Base-by-base conservation (phyloP, 2,113 vertebrate species). In the Eidolon helvum region DNA sequence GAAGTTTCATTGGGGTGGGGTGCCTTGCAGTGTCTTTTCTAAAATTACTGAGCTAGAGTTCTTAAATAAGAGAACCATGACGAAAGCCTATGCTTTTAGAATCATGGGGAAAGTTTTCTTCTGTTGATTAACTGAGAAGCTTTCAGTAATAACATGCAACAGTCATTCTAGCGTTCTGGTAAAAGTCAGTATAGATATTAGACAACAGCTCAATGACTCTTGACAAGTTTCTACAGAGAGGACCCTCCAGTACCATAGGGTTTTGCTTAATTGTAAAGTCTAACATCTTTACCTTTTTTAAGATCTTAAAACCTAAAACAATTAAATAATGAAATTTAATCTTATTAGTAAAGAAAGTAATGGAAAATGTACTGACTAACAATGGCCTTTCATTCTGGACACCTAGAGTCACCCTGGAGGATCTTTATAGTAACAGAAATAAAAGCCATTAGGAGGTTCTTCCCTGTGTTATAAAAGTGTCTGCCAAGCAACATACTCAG, bases 71-170 rank as follows among this genome's bases (percentile, higher is more conserved):
- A 33, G 57, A 93, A 59, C 7, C 35, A 35, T 10, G 15, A 45
- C 48, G 59, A 87, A 40, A 78, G 21, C 43, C 10, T 38, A 35
- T 14, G 35, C 68, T 71, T 2, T 50, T 55, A 82, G 75, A 91
- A 82, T 40, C 5, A 1, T 19, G n/a, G 93, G 77, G 55, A 30
- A 97, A 85, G 69, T 80, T 88, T 79, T 40, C 4, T 55, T 69
- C 43, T 92, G 78, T 24, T 11, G n/a, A 57, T 78, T 57, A 90
- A 18, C 53, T 61, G 43, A 88, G 72, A 91, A 38, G 45, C 19
- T 97, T 96, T 97, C 88, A 45, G 33, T 96, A 90, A 96, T 91
- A 96, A 80, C 57, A 77, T 45, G n/a, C 16, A 40, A 43, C 4
- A 55, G 66, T 86, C 69, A 61, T 90, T 80, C 21, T 43, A 88